A percentile compares a stretch with the other conserved stretches of the same genome.
Conservation (phyloP, 2,797 vertebrate genomes). For the Falco naumanni region DNA sequence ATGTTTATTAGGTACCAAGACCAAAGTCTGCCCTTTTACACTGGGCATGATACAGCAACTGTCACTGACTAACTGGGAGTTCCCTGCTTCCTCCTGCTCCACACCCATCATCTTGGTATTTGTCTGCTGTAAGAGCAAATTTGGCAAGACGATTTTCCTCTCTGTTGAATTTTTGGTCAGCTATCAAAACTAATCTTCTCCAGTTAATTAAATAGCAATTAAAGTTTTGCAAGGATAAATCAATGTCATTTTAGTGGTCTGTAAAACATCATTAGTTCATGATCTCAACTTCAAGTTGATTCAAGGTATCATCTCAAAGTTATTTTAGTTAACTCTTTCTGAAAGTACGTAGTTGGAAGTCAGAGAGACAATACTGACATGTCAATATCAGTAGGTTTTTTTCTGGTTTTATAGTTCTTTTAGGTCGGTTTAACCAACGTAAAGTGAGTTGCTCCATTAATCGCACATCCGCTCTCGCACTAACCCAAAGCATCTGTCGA, state of each 20-base stretch:
- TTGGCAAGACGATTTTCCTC: slow-evolving; percentile 51
- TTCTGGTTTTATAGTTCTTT: neutral
- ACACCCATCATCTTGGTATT: slow-evolving; percentile 8
- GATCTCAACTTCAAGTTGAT: neutral
- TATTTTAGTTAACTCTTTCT: neutral
- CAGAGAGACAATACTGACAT: neutral
- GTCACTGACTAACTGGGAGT: slow-evolving; percentile 8
- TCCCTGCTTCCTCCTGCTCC: slow-evolving; percentile 25
- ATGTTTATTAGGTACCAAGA: neutral
- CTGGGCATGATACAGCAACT: neutral
- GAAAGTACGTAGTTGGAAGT: neutral
- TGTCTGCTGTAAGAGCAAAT: slow-evolving; percentile 34
- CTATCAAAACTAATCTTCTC: neutral
- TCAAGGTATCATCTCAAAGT: neutral
- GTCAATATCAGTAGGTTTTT: neutral
- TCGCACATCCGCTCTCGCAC: neutral
- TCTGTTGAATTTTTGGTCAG: slow-evolving; percentile 32
- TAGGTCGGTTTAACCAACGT: neutral
- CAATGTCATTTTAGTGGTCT: neutral
- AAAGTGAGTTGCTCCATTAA: neutral
- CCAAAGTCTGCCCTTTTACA: neutral
- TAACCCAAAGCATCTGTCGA: neutral
- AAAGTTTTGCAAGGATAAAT: slow-evolving; percentile 8
- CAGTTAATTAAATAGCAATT: slow-evolving; percentile 23
- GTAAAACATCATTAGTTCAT: slow-evolving; percentile 3